phyloP scores from a whole-genome alignment of 2,113 vertebrate genomes.

The Brachypteracias leptosomus region DNA sequence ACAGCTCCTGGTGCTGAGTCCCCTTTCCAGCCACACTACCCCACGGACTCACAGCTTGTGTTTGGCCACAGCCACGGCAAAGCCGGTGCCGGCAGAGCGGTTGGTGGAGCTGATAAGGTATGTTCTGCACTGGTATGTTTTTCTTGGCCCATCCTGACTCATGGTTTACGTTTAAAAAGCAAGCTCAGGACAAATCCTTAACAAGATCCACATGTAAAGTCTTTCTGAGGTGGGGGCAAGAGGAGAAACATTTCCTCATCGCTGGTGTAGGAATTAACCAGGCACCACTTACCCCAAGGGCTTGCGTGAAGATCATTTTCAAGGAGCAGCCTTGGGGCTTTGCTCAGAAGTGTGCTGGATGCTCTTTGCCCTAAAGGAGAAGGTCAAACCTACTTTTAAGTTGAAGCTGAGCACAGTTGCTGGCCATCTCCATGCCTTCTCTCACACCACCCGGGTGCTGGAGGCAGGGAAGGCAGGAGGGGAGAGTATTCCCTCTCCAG shows the following conservation, averaged over 20 bases:
- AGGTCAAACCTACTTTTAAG: neutral
- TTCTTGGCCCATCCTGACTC: neutral
- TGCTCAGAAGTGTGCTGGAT: neutral
- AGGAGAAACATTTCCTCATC: accelerated
- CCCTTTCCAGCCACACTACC: neutral
- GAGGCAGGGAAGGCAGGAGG: neutral
- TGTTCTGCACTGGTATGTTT: neutral
- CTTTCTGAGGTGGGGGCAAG: no score
- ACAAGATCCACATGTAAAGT: neutral
- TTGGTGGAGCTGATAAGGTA: neutral
- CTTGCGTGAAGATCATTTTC: accelerated
- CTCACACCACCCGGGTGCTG: accelerated
- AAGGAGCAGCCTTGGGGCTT: no score
- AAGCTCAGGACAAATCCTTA: neutral
- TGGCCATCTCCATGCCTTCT: neutral
- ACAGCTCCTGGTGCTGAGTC: neutral
- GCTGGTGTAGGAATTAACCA: neutral
- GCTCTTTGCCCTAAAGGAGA: neutral
- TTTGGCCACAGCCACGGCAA: neutral
- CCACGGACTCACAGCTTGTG: accelerated
- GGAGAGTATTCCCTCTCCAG: neutral
- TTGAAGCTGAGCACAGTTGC: neutral
- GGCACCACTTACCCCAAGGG: accelerated
- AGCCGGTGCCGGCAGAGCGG: neutral
- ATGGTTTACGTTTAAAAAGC: neutral